A percentile compares a stretch with the other conserved stretches of the same genome.
Conservation (phyloP, 2,797 vertebrate species). For the Odontamblyopus lacepedii region DNA sequence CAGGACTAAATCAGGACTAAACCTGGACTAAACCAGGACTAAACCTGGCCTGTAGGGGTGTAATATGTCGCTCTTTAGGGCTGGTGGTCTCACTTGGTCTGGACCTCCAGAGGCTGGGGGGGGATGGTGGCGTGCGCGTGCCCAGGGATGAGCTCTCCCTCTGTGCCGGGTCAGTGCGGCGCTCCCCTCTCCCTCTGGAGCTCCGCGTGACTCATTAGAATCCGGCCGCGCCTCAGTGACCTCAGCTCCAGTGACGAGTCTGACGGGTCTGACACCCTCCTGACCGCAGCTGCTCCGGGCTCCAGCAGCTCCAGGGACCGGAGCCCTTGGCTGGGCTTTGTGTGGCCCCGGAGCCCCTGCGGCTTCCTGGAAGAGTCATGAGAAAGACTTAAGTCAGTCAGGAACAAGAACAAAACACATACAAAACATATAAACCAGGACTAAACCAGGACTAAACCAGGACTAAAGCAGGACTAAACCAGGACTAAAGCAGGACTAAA, state of each 20-base stretch:
- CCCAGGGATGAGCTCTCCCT: slow-evolving; percentile 7
- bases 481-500: not conserved
- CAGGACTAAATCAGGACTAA: not conserved
- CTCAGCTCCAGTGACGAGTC: too few species aligned
- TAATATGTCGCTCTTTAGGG: not conserved
- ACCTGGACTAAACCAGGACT: too few species aligned
- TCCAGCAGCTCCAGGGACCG: not conserved
- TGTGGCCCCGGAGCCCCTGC: not conserved
- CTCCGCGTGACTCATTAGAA: slow-evolving; percentile 4
- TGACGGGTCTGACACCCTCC: too few species aligned
- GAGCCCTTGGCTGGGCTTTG: not conserved
- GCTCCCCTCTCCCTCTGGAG: not conserved
- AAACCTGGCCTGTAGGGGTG: not conserved
- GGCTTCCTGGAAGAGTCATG: not conserved
- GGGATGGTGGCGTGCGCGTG: not conserved
- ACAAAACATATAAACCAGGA: too few species aligned
- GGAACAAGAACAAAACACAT: too few species aligned
- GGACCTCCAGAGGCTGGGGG: not conserved
- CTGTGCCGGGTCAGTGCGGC: not conserved
- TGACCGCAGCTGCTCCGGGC: not conserved
- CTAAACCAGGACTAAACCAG: not conserved
- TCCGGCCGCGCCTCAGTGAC: not conserved
- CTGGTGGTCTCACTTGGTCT: not conserved
- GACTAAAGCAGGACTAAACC: not conserved
- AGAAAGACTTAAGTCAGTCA: too few species aligned